Base-by-base conservation (phyloP, 2,797 vertebrate species). In the Cheirogaleus major region DNA sequence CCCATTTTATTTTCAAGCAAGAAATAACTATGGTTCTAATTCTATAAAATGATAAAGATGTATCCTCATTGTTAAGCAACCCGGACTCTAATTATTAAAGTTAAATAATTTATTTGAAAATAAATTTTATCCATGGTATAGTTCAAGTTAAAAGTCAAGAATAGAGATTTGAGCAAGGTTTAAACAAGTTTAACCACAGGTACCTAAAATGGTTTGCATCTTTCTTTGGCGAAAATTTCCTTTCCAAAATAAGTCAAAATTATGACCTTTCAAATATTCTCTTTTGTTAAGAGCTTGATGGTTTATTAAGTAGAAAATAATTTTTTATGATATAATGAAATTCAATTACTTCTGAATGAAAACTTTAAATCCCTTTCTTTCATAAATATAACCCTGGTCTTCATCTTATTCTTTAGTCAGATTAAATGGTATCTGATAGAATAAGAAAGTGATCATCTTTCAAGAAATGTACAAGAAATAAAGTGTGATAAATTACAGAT, bases 161-260 rank as follows among this genome's bases (percentile, higher is more conserved):
- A 48, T 43, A 86, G 63, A 89, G 57, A 61, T 91, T 13, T 65
- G 30, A 92, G n/a, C 67, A 91, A 75, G 14, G 41, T 95, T 86
- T 94, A 70, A 89, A 83, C 3, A 87, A 86, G 7, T 76, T 96
- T 22, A 91, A 79, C 10, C 4, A 63, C 32, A 91, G 32, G 73
- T 79, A 95, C 35, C 45, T 30, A 93, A 93, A 96, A 96, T 85
- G 15, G 15, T 97, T 84, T 89, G 15, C n/a, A 43, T 93, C 41
- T 85, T 79, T 81, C 78, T 55, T 88, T 95, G 23, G n/a, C 82
- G 43, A 96, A 73, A 90, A 93, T 63, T 92, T 94, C 25, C 32
- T 90, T 72, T 87, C n/a, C 67, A 35, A 96, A 91, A 95, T 12
- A 94, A 95, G 72, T 82, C 22, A 95, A 75, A 95, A 91, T 78